phyloP scores from a whole-genome alignment of 2,797 vertebrate species.

The Triplophysa bombifrons region DNA sequence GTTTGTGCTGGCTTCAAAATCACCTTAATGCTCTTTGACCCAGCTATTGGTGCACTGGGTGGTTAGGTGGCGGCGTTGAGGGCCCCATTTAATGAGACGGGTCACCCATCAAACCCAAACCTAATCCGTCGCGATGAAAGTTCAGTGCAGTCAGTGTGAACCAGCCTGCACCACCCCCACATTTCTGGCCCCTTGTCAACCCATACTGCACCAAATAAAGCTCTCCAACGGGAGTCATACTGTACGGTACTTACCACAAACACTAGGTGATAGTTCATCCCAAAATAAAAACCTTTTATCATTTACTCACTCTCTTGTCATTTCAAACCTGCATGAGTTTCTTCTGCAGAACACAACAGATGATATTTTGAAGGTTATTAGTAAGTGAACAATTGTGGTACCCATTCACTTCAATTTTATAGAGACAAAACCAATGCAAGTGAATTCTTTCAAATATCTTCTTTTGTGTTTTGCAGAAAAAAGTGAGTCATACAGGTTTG shows the following conservation, averaged over 20 bases:
- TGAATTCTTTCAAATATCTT: too few species aligned
- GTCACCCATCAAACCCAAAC: conserved; percentile 46
- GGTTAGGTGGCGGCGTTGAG: conserved; percentile 17
- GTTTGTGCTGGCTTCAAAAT: conserved; percentile 15
- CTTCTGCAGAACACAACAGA: too few species aligned
- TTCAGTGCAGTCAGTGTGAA: conserved; percentile 18
- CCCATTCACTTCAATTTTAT: too few species aligned
- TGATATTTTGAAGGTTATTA: too few species aligned
- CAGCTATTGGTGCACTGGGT: conserved; percentile 16
- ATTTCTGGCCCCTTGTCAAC: conserved; percentile 15
- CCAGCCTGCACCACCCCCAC: conserved; percentile 11
- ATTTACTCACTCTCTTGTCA: too few species aligned
- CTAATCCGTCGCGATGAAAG: conserved; percentile 43
- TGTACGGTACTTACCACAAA: background rate
- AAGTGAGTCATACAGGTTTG: too few species aligned
- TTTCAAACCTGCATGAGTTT: too few species aligned
- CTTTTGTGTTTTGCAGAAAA: too few species aligned
- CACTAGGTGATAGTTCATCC: background rate
- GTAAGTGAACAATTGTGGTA: too few species aligned
- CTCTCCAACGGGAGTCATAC: background rate
- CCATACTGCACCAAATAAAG: conserved; percentile 20
- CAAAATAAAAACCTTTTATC: too few species aligned
- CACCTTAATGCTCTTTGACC: conserved; percentile 13
- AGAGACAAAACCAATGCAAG: too few species aligned
- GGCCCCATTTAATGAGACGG: conserved; percentile 41